Base-by-base conservation (phyloP, 2,888 invertebrate genomes). In the Calameuta pallipes region DNA sequence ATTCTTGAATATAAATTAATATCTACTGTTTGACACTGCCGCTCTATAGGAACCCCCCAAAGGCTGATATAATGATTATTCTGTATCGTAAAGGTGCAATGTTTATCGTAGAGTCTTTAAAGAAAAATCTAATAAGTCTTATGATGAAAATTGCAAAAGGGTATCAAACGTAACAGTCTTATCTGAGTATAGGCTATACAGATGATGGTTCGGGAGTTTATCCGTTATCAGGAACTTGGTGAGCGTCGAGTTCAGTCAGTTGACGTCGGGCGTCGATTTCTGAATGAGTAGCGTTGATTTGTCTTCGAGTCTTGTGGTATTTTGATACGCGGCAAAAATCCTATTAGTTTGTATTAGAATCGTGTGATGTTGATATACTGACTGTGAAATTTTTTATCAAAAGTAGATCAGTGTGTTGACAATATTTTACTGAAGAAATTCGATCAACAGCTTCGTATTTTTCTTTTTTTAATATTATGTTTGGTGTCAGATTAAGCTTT, bases 401-500 rank as follows among this genome's bases (percentile, higher is more conserved):
- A 56, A 23, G 1, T 23, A 23, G 0, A 56, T 56, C 23, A 23
- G 56, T 56, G 56, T 2, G 9, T 56, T 23, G 56, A 23, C 23
- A 56, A 56, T 23, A 56, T 56, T 56, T 56, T 9, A 23, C 23
- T 56, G 23, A 56, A 23, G 23, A 56, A 56, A 56, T 9, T 23
- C 56, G 56, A 56, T 56, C 56, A 3, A 4, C 23, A 9, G 9
- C 1, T 9, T 23, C 23, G 9, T 23, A 2, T 9, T 23, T 56
- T 23, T 23, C 23, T 23, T 56, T 56, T 2, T 6, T 23, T 41
- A 1, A 71, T 33, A 34, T 41, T 70, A 78, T 78, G 78, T 76
- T 78, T 69, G 73, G 71, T 31, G 73, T 69, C 31, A 75, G 73
- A 23, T 74, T 73, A 15, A 77, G n/a, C 75, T 80, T 75, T 73